phyloP scores from a whole-genome alignment of 2,888 invertebrate species.

The Chydorus sphaericus region DNA sequence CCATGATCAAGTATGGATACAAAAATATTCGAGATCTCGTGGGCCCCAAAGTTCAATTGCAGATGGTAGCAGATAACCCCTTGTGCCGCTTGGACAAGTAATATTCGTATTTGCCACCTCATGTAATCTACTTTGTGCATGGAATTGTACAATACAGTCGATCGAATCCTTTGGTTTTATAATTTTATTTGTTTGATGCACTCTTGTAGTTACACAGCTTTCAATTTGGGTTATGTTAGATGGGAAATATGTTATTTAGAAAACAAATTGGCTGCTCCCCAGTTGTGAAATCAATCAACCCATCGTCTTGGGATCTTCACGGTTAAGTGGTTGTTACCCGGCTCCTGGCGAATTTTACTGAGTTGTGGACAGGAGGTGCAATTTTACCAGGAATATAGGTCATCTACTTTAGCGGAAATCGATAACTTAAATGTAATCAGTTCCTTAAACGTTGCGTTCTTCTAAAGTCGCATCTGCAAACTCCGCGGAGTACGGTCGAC shows the following conservation, averaged over 20 bases:
- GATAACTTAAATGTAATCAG: no score
- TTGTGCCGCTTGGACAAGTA: constrained; percentile 79
- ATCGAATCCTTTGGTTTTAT: no score
- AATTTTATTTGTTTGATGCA: no score
- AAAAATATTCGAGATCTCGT: constrained; percentile 95
- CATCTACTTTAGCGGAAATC: neutral
- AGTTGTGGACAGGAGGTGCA: neutral
- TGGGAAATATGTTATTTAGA: constrained; percentile 9
- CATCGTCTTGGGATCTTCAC: neutral
- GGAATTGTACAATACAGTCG: no score
- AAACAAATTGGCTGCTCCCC: neutral
- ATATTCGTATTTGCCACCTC: no score
- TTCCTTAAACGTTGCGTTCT: no score
- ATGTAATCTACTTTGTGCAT: no score
- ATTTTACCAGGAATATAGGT: neutral
- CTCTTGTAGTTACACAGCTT: no score
- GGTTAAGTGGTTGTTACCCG: constrained; percentile 7
- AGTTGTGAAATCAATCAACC: neutral
- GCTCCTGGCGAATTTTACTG: neutral
- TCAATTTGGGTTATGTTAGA: no score
- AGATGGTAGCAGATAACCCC: constrained; percentile 87
- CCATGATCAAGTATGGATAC: constrained; percentile 97
- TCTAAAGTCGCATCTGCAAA: no score
- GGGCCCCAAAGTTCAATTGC: constrained; percentile 87
- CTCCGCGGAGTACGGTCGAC: no score